Evolutionary conservation across 2,888 invertebrate species (phyloP).

Genomic region (Colletes collaris): DNA sequence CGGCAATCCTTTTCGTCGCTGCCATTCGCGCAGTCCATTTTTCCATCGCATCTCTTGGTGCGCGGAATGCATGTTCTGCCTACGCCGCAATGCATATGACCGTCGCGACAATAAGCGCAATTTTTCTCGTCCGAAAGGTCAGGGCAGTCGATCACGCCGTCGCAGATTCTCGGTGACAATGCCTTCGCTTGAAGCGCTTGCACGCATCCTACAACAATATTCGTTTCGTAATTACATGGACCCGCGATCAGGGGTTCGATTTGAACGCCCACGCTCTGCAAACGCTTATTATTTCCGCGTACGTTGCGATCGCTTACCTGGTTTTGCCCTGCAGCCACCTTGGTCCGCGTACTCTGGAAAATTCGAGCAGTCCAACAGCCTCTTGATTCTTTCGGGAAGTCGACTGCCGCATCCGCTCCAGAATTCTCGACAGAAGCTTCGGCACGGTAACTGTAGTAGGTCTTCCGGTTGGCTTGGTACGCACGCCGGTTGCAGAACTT

Average conservation of each 20-base stretch:
- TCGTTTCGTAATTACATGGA: not conserved
- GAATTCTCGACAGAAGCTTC: slow-evolving; percentile 93
- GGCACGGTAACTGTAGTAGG: slow-evolving; percentile 89
- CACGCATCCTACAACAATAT: slow-evolving; percentile 86
- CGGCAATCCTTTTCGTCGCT: slow-evolving; percentile 94
- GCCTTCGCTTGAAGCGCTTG: slow-evolving; percentile 90
- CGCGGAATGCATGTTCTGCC: slow-evolving; percentile 89
- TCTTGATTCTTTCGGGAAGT: slow-evolving; percentile 88
- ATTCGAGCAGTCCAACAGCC: slow-evolving; percentile 89
- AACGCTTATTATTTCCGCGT: no score
- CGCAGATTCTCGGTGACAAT: slow-evolving; percentile 91
- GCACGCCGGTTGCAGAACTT: slow-evolving; percentile 93
- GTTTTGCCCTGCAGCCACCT: slow-evolving; percentile 90
- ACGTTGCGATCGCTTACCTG: slow-evolving; percentile 84
- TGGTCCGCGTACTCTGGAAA: slow-evolving; percentile 92
- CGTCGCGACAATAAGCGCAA: slow-evolving; percentile 91
- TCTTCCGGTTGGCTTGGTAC: slow-evolving; percentile 82
- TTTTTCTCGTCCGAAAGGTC: slow-evolving; percentile 92
- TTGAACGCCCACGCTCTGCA: no score
- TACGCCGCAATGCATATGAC: slow-evolving; percentile 91
- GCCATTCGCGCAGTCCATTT: slow-evolving; percentile 92
- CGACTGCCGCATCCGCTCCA: slow-evolving; percentile 92
- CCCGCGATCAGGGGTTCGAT: no score
- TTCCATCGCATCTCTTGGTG: slow-evolving; percentile 91
- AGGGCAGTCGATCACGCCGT: slow-evolving; percentile 93